Evolutionary conservation across 2,888 invertebrate genomes (phyloP), one percentile per base, ranked within the genome.

Genomic region (Theretra japonica): DNA sequence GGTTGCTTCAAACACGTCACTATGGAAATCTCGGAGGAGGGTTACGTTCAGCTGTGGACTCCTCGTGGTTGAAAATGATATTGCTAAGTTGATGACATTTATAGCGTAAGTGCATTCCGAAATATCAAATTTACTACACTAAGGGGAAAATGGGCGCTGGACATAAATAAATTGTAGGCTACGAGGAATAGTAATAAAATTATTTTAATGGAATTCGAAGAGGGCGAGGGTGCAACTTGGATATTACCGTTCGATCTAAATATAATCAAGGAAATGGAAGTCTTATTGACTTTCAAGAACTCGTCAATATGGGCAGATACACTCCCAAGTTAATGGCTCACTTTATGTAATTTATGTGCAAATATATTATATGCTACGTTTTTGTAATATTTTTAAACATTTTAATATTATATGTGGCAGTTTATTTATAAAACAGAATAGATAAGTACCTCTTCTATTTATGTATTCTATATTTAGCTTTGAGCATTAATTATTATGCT

Each of bases 131-230:
- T 21, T 25, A 23, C 15, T 25, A 30, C 2, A 6, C 17, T 28
- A 19, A 62, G 5, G 41, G 33, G 41, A 21, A 15, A 62, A 41
- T 21, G 21, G 41, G 62, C 21, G 33, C 41, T 6, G 41, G 17
- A 65, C 41, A 21, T 11, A 48, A 74, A 76, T 77, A 76, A 76
- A 76, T 79, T 68, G 68, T 70, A 53, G 73, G 73, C 70, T 57
- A 59, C 68, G 72, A 53, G 33, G 65, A 74, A 60, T 68, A 60
- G 73, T 73, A 75, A 76, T 78, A 77, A 75, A 79, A 79, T 75
- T 75, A 53, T 72, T 73, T 74, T 74, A 75, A 74, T 75, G 72
- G 70, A 73, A 75, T 76, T 71, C 72, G 33, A 69, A 73, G 74
- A 60, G 71, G 72, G 72, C 72, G 68, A 69, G 56, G 68, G 41